A percentile compares a stretch with the other conserved stretches of the same genome.
These are phyloP conservation scores for Cotesia chilonis DNA, from an alignment of 1,140 invertebrate genomes.

Conservation along the genomic window DNA sequence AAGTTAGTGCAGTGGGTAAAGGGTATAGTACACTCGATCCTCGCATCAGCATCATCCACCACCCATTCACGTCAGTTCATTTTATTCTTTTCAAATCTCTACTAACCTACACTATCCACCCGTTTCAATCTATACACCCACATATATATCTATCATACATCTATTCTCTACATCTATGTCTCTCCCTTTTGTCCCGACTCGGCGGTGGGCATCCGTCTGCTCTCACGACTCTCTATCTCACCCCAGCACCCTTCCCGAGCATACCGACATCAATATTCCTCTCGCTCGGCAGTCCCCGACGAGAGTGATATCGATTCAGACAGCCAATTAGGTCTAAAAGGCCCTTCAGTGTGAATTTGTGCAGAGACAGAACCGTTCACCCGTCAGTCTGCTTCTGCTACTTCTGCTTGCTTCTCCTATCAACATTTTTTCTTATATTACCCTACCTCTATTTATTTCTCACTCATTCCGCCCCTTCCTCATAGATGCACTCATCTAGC, in stretches of 20 bases:
- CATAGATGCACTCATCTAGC: too few species aligned
- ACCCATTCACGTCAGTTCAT: conserved; percentile 25
- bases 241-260: neutral
- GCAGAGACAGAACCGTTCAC: conserved; percentile 40
- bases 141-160: conserved; percentile 11
- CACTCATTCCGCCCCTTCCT: conserved; percentile 9
- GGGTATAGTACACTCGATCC: too few species aligned
- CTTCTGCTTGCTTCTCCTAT: neutral
- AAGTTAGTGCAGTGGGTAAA: neutral
- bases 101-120: neutral
- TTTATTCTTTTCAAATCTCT: conserved; percentile 9
- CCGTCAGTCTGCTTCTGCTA: conserved; percentile 31
- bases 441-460: conserved; percentile 38
- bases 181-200: neutral
- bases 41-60: too few species aligned
- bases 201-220: conserved; percentile 4
- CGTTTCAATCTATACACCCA: neutral
- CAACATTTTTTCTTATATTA: conserved; percentile 20
- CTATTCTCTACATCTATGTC: neutral
- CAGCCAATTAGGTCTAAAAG: conserved; percentile 65
- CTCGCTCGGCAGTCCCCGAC: conserved; percentile 36
- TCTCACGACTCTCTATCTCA: conserved; percentile 23
- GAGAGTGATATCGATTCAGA: conserved; percentile 62
- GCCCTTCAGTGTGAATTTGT: conserved; percentile 57
- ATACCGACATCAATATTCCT: conserved; percentile 36